Conservation (phyloP, 2,113 vertebrate species). For the Tupaia tana region DNA sequence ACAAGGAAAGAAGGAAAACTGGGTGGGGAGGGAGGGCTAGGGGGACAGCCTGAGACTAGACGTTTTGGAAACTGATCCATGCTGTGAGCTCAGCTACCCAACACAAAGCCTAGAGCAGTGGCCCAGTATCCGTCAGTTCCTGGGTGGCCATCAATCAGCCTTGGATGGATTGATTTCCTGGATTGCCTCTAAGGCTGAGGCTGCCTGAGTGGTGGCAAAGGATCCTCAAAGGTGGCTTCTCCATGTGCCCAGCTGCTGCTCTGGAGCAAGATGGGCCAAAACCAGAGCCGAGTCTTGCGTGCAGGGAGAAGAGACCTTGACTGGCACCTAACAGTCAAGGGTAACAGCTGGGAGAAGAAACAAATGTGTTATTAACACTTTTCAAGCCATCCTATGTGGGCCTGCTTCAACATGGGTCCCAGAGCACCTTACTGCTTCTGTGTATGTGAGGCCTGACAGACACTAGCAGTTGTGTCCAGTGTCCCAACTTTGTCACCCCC, state of each 20-base stretch:
- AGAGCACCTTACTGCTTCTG: no score
- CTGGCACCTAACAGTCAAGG: neutral
- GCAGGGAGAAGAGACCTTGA: neutral
- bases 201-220: neutral
- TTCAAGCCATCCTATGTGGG: neutral
- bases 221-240: neutral
- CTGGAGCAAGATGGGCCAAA: neutral
- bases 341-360: neutral
- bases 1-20: constrained; percentile 58
- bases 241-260: neutral
- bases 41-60: neutral
- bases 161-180: neutral
- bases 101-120: neutral
- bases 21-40: neutral
- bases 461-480: neutral
- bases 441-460: neutral
- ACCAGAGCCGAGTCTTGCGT: no score
- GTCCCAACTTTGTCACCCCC: neutral
- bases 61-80: neutral
- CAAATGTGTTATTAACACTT: neutral
- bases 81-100: neutral
- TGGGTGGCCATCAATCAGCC: neutral
- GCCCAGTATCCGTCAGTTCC: neutral
- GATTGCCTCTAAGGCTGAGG: accelerated
- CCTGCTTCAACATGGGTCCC: neutral